phyloP scores from a whole-genome alignment of 37 sponge, comb jelly and placozoan genomes.

The Spongilla lacustris region DNA sequence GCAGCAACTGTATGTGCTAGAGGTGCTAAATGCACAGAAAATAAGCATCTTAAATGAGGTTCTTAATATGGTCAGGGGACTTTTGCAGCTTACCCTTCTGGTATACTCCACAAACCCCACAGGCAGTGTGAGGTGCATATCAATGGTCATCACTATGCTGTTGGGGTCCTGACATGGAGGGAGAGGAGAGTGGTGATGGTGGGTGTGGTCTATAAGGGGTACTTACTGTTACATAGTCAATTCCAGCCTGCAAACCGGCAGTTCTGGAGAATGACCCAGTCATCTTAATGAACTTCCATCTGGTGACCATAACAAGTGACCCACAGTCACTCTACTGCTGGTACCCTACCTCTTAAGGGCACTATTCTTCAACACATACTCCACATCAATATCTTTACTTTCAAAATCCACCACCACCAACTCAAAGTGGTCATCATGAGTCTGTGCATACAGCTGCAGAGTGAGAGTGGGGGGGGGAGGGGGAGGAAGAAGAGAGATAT shows the following conservation, averaged over 20 bases:
- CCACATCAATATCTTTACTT: slow-evolving; percentile 68
- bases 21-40: too few species aligned
- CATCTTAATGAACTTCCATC: slow-evolving; percentile 43
- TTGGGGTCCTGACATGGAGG: slow-evolving; percentile 45
- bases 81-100: slow-evolving; percentile 50
- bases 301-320: background rate
- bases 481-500: background rate
- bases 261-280: slow-evolving; percentile 60
- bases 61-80: too few species aligned
- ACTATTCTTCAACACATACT: slow-evolving; percentile 20
- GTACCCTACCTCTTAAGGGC: slow-evolving; percentile 29
- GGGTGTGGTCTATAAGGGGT: background rate
- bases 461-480: background rate
- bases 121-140: slow-evolving; percentile 42
- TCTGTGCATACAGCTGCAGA: slow-evolving; percentile 35
- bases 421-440: slow-evolving; percentile 57
- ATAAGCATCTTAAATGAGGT: too few species aligned
- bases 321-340: background rate
- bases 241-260: slow-evolving; percentile 68
- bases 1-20: too few species aligned
- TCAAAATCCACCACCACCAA: slow-evolving; percentile 70
- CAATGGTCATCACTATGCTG: slow-evolving; percentile 48
- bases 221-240: slow-evolving; percentile 69
- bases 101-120: slow-evolving; percentile 53
- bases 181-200: background rate